Percentiles rank a stretch among this genome's conserved stretches.
Conservation (phyloP, 2,888 invertebrate genomes). For the Microctonus brassicae region DNA sequence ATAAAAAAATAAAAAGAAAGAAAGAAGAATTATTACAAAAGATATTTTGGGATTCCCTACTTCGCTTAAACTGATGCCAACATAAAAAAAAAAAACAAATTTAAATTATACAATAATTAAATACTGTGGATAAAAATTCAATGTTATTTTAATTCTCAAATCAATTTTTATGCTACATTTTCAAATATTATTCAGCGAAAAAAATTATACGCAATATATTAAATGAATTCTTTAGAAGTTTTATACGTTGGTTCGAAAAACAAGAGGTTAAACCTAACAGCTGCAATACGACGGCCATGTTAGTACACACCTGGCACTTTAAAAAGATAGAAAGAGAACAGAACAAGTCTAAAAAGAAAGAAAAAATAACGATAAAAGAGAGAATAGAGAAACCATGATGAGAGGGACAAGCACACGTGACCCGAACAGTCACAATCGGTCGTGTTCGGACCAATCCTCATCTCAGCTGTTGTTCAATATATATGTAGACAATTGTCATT, state of each 20-base stretch:
- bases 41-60: no score
- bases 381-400: background rate
- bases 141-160: no score
- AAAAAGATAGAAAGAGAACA: constrained; percentile 13
- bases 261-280: background rate
- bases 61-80: no score
- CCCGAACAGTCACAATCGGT: background rate
- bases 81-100: no score
- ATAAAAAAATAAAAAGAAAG: no score
- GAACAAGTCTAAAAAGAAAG: background rate
- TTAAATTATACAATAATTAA: no score
- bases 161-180: background rate
- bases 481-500: no score
- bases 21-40: no score
- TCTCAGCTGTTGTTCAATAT: constrained; percentile 15
- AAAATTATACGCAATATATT: background rate
- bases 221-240: background rate
- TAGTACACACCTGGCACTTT: constrained; percentile 22
- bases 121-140: no score
- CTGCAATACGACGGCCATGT: constrained; percentile 8
- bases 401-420: constrained; percentile 8
- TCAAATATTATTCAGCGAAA: background rate
- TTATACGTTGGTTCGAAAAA: constrained; percentile 3
- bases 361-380: background rate
- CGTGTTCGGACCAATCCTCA: constrained; percentile 3